Evolutionary conservation across 2,797 vertebrate species (phyloP), one percentile per base, ranked within the genome.

Genomic region (Bucorvus abyssinicus): DNA sequence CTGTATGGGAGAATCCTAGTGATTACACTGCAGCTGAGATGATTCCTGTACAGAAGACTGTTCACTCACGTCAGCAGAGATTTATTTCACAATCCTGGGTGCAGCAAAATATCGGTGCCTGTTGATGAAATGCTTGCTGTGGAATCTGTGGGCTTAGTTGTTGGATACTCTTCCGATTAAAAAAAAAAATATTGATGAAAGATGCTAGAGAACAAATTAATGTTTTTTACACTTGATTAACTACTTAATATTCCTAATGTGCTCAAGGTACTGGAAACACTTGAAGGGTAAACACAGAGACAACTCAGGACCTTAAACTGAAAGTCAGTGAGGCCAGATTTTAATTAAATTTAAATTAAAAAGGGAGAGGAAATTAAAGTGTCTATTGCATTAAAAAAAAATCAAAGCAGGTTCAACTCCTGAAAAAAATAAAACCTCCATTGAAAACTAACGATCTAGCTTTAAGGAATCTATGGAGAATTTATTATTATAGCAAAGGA

Each of bases 281-380:
- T 91, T 90, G 76, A 74, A 94, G 89, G 77, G 89, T 94, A 96
- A 97, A 97, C 80, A 92, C 19, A 86, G 79, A 92, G 85, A 91
- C 76, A 91, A 70, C 81, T 65, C 44, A 91, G 70, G 69, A 96
- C 76, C 89, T 86, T 79, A 93, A 95, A 94, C 52, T 67, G 76
- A 86, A 95, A 96, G 95, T 88, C 83, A 67, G 76, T 79, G 70
- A 94, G 85, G 89, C 87, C 87, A 86, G 69, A 73, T 84, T 94
- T 94, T 97, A 97, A 97, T 97, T 96, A 95, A 96, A 93, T 96
- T 95, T 94, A 96, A 96, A 97, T 96, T 97, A 90, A 91, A 94
- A 96, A 93, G 87, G 67, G 87, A 93, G 70, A 94, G 84, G 94
- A 95, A 96, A 96, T 95, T 94, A 91, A 91, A 95, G 87, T 91